Evolutionary conservation across 2,888 invertebrate genomes (phyloP).

Genomic region (Parnassius smintheus): DNA sequence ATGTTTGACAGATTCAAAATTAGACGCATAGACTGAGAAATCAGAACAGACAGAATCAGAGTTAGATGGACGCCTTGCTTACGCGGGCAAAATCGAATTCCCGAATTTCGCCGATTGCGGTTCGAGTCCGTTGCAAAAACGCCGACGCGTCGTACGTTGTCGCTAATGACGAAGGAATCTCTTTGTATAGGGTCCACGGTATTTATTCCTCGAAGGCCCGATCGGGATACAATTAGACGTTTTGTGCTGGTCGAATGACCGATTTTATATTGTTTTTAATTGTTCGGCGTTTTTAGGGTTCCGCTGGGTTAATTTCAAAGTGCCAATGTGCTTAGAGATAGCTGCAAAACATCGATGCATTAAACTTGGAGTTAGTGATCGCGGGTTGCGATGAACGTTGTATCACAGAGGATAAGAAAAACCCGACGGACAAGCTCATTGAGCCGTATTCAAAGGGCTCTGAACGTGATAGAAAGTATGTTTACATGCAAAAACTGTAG

Average conservation of each 20-base stretch:
- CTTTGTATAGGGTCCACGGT: constrained; percentile 38
- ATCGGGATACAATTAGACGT: constrained; percentile 40
- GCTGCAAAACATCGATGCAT: constrained; percentile 16
- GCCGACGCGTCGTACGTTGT: constrained; percentile 24
- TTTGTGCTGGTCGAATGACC: constrained; percentile 32
- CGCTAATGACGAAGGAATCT: constrained; percentile 43
- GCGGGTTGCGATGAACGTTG: constrained; percentile 7
- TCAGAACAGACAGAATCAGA: constrained; percentile 7
- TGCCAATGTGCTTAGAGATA: constrained; percentile 17
- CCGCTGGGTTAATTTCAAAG: constrained; percentile 20
- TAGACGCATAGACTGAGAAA: constrained; percentile 16
- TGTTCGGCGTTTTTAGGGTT: constrained; percentile 31
- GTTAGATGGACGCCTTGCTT: constrained; percentile 19
- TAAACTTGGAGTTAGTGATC: constrained; percentile 8
- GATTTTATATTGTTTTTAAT: constrained; percentile 33
- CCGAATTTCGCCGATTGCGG: constrained; percentile 35
- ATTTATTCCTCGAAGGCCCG: constrained; percentile 41
- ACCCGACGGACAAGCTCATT: constrained; percentile 17
- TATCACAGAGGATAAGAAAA: constrained; percentile 9
- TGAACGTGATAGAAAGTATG: constrained; percentile 25
- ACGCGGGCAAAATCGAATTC: constrained; percentile 30
- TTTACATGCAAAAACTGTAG: constrained; percentile 20
- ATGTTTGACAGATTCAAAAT: constrained; percentile 14
- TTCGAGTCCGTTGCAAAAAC: constrained; percentile 27
- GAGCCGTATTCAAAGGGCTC: constrained; percentile 25